Evolutionary conservation across 2,797 vertebrate genomes (phyloP), one percentile per base, ranked within the genome.

Genomic region (Urophycis tenuis): DNA sequence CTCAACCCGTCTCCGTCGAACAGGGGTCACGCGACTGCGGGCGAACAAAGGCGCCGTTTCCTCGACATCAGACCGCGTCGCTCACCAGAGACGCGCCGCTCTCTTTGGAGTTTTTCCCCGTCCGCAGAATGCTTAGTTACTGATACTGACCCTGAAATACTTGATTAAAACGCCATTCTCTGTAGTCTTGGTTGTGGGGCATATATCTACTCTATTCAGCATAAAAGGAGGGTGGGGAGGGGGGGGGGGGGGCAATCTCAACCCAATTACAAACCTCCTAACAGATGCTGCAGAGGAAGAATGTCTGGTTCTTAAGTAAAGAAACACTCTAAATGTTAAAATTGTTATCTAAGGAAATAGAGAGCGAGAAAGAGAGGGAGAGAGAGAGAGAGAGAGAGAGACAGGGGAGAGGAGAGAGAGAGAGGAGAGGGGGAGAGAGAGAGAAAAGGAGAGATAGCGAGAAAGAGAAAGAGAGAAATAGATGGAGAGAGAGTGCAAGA

Each of bases 291-390:
- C 76, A 60, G 22, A 83, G 60, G 78, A 78, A 79, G 2, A 32
- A 12, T 79, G 25, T 80, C 22, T 41, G 71, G 75, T 71, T 79
- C 73, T 71, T 41, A 78, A 77, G 22, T n/a, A 60, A 60, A 60
- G 22, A 60, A n/a, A 60, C 53, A 60, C 53, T 60, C 78, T 82
- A 83, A 87, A 81, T 70, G 39, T 60, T 19, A 60, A 60, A 60
- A 60, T 8, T 19, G 53, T 22, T 7, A 60, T 25, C 53, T 60
- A 60, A n/a, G 25, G 53, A 60, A 10, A 60, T 2, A n/a, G 22
- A 60, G 45, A 60, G 49, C 22, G 7, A 53, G 14, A 60, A 2
- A 60, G 53, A 9, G 1, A 10, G 53, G 25, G 22, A 60, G 6
- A 60, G 53, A 60, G 22, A 17, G 6, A 25, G 53, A n/a, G 53